Conservation (phyloP, 2,888 invertebrate species). For the Neoascia interrupta region DNA sequence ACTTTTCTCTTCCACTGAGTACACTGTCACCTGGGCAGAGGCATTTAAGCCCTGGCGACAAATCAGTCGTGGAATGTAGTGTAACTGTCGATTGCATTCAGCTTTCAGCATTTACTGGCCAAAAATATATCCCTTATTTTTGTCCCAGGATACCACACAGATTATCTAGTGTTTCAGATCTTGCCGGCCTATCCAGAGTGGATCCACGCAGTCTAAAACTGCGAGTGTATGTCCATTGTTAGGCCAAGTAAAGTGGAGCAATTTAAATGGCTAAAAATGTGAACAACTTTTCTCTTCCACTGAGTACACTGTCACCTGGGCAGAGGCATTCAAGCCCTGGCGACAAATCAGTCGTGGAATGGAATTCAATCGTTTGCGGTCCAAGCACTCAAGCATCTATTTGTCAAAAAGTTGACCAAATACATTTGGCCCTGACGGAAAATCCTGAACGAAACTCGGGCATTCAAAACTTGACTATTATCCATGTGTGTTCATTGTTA, state of each 20-base stretch:
- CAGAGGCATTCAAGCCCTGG: conserved; percentile 75
- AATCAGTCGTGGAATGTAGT: conserved; percentile 79
- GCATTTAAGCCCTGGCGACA: conserved; percentile 77
- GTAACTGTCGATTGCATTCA: no score
- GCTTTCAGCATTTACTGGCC: no score
- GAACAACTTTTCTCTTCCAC: conserved; percentile 76
- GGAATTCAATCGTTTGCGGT: no score
- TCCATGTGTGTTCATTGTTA: conserved; percentile 77
- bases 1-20: conserved; percentile 78
- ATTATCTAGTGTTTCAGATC: no score
- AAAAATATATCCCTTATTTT: no score
- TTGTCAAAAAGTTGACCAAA: no score
- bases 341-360: conserved; percentile 78
- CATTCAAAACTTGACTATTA: no score
- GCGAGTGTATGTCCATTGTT: conserved; percentile 76
- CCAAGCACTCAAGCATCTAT: no score
- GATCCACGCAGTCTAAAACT: no score
- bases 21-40: conserved; percentile 78
- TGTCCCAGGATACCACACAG: no score
- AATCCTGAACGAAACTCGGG: conserved; percentile 79
- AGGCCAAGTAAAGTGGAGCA: no score
- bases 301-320: conserved; percentile 79
- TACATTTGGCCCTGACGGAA: conserved; percentile 77
- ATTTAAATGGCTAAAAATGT: conserved; percentile 76
- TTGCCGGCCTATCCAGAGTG: no score